These are phyloP conservation scores for Aleiodes testaceus DNA, from an alignment of 2,888 invertebrate species.

Conservation along the genomic window DNA sequence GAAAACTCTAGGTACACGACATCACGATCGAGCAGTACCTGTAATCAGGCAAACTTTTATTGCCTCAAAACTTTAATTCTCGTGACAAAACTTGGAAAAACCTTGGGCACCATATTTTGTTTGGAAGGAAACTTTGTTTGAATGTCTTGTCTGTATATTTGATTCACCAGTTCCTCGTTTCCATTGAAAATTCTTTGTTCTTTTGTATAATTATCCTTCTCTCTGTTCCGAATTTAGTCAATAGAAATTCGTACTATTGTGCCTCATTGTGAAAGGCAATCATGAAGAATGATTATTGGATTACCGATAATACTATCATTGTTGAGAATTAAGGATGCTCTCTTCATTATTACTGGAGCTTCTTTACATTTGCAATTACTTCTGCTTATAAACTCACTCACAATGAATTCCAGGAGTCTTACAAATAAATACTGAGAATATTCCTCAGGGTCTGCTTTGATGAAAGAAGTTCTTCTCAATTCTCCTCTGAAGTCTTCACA, in stretches of 20 bases:
- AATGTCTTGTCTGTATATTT: constrained; percentile 15
- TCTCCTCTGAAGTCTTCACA: too few relatives aligned
- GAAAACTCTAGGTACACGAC: constrained; percentile 41
- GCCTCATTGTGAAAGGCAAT: background rate
- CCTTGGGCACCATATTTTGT: constrained; percentile 34
- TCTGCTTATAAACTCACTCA: too few relatives aligned
- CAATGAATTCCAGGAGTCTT: too few relatives aligned
- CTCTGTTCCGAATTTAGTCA: background rate
- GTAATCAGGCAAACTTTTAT: constrained; percentile 68
- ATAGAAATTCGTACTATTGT: background rate
- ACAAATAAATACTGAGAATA: too few relatives aligned
- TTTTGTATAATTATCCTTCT: background rate
- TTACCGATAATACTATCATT: too few relatives aligned
- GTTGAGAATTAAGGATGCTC: too few relatives aligned
- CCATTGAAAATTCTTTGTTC: background rate
- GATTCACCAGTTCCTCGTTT: constrained; percentile 11
- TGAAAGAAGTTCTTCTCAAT: too few relatives aligned
- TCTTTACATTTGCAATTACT: too few relatives aligned
- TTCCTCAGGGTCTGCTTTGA: too few relatives aligned
- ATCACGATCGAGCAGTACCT: constrained; percentile 61
- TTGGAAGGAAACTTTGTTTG: constrained; percentile 27
- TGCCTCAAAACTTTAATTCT: constrained; percentile 68
- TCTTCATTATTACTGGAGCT: too few relatives aligned
- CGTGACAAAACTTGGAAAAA: constrained; percentile 40
- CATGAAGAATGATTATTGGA: too few relatives aligned